phyloP scores from a whole-genome alignment of 2,888 invertebrate species.

The Diogma glabrata region DNA sequence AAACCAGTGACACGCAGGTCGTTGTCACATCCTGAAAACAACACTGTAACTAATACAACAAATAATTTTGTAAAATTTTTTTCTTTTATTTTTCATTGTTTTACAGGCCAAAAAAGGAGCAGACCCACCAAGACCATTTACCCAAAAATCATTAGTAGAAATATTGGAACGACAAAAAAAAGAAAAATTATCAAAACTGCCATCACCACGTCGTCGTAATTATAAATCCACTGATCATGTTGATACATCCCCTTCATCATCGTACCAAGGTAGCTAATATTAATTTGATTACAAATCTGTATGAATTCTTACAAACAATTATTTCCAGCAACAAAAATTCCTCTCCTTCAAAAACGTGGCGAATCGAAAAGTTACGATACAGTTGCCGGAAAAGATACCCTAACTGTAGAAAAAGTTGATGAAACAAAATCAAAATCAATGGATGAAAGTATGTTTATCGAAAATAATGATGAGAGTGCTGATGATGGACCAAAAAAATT shows the following conservation, averaged over 20 bases:
- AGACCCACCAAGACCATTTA: constrained; percentile 32
- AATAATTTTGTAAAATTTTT: not conserved
- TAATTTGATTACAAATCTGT: not conserved
- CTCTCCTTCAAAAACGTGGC: constrained; percentile 11
- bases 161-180: constrained; percentile 29
- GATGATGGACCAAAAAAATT: no score
- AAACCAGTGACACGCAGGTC: constrained; percentile 34
- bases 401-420: constrained; percentile 8
- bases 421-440: constrained; percentile 14
- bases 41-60: constrained; percentile 18
- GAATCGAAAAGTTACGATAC: constrained; percentile 17
- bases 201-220: constrained; percentile 27
- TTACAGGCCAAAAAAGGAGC: constrained; percentile 26
- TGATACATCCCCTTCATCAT: constrained; percentile 21
- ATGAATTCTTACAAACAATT: not conserved
- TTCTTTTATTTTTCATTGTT: constrained; percentile 7
- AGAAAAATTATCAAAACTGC: constrained; percentile 25
- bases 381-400: constrained; percentile 7
- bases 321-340: constrained; percentile 3
- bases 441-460: constrained; percentile 14
- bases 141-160: constrained; percentile 31
- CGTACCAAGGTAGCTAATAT: not conserved
- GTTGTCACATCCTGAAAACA: constrained; percentile 35
- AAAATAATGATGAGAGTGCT: not conserved
- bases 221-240: constrained; percentile 25